Evolutionary conservation across 2,797 vertebrate species (phyloP).

Genomic region (Acropternis orthonyx): DNA sequence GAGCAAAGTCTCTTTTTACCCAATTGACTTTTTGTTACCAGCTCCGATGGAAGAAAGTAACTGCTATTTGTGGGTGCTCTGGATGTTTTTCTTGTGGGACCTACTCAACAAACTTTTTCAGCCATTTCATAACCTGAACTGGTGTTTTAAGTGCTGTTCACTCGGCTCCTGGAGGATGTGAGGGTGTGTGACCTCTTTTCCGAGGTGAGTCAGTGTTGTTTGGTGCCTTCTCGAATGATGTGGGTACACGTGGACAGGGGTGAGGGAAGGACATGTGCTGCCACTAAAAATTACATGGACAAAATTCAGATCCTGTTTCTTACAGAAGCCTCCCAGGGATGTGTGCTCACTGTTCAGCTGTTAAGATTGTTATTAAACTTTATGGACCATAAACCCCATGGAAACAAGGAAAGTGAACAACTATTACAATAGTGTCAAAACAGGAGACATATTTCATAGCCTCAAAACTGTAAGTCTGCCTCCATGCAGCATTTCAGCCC

Average conservation of each 20-base stretch:
- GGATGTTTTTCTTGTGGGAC: not conserved
- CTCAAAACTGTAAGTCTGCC: conserved; percentile 56
- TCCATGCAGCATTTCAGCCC: not conserved
- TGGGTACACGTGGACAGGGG: not conserved
- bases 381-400: conserved; percentile 82
- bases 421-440: conserved; percentile 77
- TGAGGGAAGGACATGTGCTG: not conserved
- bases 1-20: not conserved
- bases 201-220: not conserved
- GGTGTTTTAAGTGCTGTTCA: not conserved
- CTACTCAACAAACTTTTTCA: not conserved
- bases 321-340: conserved; percentile 63
- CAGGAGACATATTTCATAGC: conserved; percentile 74
- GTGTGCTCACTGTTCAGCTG: conserved; percentile 74
- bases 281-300: conserved; percentile 5
- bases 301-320: conserved; percentile 59
- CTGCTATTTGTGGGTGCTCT: not conserved
- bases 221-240: not conserved
- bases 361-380: conserved; percentile 84
- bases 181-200: not conserved
- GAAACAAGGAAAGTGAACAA: conserved; percentile 79
- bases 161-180: not conserved
- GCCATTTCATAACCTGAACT: not conserved
- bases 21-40: rapidly evolving
- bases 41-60: not conserved